phyloP scores from a whole-genome alignment of 1,140 invertebrate species.

The Pseudomyrmex gracilis region DNA sequence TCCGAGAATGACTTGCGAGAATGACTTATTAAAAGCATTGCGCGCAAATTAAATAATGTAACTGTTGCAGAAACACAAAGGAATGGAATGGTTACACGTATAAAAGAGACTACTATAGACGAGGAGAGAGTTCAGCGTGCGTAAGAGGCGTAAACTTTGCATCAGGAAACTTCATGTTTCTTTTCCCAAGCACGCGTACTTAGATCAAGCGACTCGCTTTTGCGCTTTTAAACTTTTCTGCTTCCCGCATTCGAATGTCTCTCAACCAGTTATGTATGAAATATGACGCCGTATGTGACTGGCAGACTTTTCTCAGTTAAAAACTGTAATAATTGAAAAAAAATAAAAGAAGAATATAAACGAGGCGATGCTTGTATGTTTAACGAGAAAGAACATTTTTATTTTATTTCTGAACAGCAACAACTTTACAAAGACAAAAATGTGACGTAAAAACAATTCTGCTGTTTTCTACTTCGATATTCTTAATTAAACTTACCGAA shows the following conservation, averaged over 20 bases:
- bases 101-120: neutral
- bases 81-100: neutral
- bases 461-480: neutral
- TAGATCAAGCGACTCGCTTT: constrained; percentile 27
- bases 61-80: no score
- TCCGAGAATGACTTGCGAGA: no score
- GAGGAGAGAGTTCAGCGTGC: constrained; percentile 18
- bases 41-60: no score
- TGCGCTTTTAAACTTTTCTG: constrained; percentile 6
- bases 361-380: no score
- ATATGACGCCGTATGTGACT: no score
- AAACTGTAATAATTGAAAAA: no score
- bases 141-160: constrained; percentile 42
- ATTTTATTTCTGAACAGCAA: neutral
- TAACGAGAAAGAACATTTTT: no score
- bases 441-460: neutral
- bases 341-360: no score
- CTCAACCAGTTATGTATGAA: no score
- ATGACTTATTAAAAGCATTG: no score
- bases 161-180: constrained; percentile 61
- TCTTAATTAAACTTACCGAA: constrained; percentile 22
- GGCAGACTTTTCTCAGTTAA: no score
- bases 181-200: constrained; percentile 56
- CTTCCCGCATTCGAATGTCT: no score
- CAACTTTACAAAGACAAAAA: constrained; percentile 10